phyloP scores from a whole-genome alignment of 2,888 invertebrate species.

The Crioceris asparagi region DNA sequence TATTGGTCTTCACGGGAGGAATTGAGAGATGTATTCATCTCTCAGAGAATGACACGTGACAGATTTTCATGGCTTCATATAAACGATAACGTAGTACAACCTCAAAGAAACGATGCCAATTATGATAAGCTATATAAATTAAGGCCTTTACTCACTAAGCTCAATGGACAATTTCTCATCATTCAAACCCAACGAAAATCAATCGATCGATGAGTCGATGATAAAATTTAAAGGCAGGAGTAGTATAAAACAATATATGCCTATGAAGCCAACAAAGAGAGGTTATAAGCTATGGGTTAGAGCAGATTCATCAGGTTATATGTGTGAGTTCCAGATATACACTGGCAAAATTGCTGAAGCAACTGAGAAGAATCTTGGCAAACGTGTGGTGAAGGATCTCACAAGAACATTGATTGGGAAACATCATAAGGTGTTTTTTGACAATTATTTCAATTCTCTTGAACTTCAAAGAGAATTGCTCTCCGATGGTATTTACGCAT shows the following conservation, averaged over 20 bases:
- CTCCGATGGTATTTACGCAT: conserved; percentile 10
- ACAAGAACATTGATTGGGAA: conserved; percentile 12
- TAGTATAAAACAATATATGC: conserved; percentile 24
- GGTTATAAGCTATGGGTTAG: conserved; percentile 24
- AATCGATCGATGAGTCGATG: conserved; percentile 19
- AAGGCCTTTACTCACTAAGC: conserved; percentile 7
- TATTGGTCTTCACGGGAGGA: too few relatives aligned
- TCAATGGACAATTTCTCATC: conserved; percentile 2
- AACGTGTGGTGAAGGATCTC: conserved; percentile 13
- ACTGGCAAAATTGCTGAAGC: conserved; percentile 16
- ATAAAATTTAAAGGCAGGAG: conserved; percentile 17
- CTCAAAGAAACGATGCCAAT: conserved; percentile 4
- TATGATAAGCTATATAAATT: conserved; percentile 16
- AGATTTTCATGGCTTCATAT: too few relatives aligned
- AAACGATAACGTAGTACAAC: conserved; percentile 13
- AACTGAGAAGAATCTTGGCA: conserved; percentile 13
- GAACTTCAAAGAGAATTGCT: conserved; percentile 7
- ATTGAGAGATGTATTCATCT: too few relatives aligned
- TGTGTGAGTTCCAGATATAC: conserved; percentile 21
- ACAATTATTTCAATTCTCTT: conserved; percentile 18
- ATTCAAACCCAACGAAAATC: conserved; percentile 1
- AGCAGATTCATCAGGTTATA: conserved; percentile 15
- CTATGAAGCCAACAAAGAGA: conserved; percentile 26
- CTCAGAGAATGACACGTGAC: too few relatives aligned
- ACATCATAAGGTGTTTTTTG: conserved; percentile 10